A percentile compares a stretch with the other conserved stretches of the same genome.
phyloP scores from a whole-genome alignment of 2,113 vertebrate genomes.

The Petrocephalus zakoni region DNA sequence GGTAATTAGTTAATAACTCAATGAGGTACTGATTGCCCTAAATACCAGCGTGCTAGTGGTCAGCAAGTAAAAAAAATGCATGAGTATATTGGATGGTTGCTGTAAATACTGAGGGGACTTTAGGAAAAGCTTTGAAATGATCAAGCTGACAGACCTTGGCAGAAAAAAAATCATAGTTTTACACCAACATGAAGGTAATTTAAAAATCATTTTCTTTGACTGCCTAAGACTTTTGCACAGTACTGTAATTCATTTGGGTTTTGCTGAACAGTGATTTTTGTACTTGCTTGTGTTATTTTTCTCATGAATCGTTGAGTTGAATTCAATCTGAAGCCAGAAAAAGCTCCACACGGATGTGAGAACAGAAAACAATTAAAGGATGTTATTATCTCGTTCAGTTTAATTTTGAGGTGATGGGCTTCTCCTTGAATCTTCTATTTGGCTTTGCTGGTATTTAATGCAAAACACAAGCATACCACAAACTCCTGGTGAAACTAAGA shows the following conservation, averaged over 20 bases:
- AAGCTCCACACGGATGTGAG: background rate
- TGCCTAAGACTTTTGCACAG: too few relatives aligned
- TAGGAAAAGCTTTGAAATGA: too few relatives aligned
- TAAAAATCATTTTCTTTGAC: too few relatives aligned
- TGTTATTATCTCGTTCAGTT: background rate
- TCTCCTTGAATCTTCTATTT: background rate
- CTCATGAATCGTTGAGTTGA: background rate
- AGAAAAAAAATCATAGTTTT: too few relatives aligned
- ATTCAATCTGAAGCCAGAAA: background rate
- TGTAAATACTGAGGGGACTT: too few relatives aligned
- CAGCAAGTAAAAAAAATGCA: too few relatives aligned
- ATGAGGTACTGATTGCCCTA: too few relatives aligned
- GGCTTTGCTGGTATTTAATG: background rate
- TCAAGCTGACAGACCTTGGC: too few relatives aligned
- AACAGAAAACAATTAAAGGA: background rate
- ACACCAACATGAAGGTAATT: too few relatives aligned
- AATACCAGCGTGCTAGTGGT: too few relatives aligned
- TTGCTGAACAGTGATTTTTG: background rate
- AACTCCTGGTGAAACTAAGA: slow-evolving; percentile 22
- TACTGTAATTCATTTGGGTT: background rate
- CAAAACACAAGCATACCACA: slow-evolving; percentile 10
- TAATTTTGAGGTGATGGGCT: background rate
- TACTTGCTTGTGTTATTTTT: background rate
- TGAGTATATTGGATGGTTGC: too few relatives aligned
- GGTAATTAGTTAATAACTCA: too few relatives aligned